phyloP scores from a whole-genome alignment of 2,888 invertebrate species.

The Morinoia aosen region DNA sequence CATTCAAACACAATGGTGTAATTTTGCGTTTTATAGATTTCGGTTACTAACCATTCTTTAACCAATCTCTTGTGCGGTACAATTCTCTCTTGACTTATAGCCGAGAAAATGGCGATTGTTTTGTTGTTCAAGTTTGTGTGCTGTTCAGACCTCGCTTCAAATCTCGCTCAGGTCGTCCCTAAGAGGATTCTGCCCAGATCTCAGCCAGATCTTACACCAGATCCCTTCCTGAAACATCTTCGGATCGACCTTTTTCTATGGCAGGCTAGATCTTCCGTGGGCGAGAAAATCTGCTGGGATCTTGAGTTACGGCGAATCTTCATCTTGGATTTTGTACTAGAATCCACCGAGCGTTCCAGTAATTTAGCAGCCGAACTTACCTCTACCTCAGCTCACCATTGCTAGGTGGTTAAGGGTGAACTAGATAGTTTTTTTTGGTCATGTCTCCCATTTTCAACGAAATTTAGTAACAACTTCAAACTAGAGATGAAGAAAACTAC shows the following conservation, averaged over 20 bases:
- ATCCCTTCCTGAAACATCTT: background rate
- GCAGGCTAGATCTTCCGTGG: background rate
- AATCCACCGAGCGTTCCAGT: background rate
- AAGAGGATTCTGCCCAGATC: background rate
- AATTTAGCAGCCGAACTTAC: background rate
- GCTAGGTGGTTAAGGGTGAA: background rate
- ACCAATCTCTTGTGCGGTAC: background rate
- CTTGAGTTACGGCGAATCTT: background rate
- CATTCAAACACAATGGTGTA: background rate
- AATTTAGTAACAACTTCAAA: background rate
- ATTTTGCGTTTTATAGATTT: background rate
- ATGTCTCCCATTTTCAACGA: background rate
- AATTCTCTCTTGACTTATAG: background rate
- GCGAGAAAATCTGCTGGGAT: background rate
- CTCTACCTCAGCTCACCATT: background rate
- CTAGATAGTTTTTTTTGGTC: background rate
- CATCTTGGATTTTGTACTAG: background rate
- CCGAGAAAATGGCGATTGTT: background rate
- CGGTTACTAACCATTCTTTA: no score
- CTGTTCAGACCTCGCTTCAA: background rate
- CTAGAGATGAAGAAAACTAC: no score
- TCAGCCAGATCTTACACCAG: background rate
- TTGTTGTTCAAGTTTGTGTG: background rate
- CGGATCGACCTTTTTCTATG: background rate
- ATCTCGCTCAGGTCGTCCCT: background rate